Evolutionary conservation across 53 echinoderm and acorn worm genomes (phyloP).

Genomic region (Glandiceps talaboti): DNA sequence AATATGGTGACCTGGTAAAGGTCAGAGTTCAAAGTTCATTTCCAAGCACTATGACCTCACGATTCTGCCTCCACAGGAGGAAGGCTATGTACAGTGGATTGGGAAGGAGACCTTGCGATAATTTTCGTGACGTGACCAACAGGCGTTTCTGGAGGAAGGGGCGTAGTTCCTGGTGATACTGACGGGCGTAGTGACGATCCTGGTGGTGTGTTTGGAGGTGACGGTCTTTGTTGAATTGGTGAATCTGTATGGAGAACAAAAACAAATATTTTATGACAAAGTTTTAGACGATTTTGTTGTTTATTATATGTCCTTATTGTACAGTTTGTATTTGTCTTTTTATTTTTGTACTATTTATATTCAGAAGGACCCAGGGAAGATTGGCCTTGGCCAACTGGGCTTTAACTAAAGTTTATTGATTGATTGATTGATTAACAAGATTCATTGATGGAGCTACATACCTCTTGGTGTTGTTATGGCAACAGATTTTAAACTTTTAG

Average conservation of each 20-base stretch:
- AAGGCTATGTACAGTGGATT: slow-evolving; percentile 15
- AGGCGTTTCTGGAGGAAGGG: slow-evolving; percentile 34
- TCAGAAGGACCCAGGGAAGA: not conserved
- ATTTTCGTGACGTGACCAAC: slow-evolving; percentile 70
- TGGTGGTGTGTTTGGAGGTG: slow-evolving; percentile 85
- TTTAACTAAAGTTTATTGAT: too few species aligned
- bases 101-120: slow-evolving; percentile 49
- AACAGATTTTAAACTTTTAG: slow-evolving; percentile 14
- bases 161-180: slow-evolving; percentile 36
- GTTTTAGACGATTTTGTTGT: too few species aligned
- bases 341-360: not conserved
- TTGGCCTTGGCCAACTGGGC: too few species aligned
- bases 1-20: too few species aligned
- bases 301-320: too few species aligned
- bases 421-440: too few species aligned
- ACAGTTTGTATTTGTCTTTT: too few species aligned
- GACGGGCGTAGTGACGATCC: slow-evolving; percentile 59
- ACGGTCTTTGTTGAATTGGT: slow-evolving; percentile 31
- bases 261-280: not conserved
- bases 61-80: slow-evolving; percentile 8
- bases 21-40: not conserved
- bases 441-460: slow-evolving; percentile 1
- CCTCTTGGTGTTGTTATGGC: not conserved
- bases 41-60: too few species aligned
- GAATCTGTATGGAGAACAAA: too few species aligned